Conservation (phyloP, 2,797 vertebrate species). For the Varecia variegata region DNA sequence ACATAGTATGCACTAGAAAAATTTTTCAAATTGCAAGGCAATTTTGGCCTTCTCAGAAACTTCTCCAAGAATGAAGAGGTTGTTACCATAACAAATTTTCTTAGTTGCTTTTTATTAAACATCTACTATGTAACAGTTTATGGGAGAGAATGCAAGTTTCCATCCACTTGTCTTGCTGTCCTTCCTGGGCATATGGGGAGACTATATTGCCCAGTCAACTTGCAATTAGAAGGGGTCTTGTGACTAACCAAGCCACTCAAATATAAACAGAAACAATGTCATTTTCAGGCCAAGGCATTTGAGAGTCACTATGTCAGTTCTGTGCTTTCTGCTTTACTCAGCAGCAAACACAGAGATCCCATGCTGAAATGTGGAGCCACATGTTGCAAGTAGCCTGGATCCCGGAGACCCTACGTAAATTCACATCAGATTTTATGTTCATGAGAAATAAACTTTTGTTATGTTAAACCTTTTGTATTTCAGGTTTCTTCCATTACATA, state of each 20-base stretch:
- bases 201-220: neutral
- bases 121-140: neutral
- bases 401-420: neutral
- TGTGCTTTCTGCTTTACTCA: neutral
- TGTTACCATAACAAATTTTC: neutral
- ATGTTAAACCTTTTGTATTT: neutral
- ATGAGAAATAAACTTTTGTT: neutral
- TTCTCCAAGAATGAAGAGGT: conserved; percentile 1
- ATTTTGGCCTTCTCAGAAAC: neutral
- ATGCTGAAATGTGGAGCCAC: neutral
- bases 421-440: neutral
- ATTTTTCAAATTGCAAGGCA: neutral
- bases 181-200: neutral
- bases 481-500: neutral
- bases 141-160: neutral
- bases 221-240: neutral
- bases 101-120: neutral
- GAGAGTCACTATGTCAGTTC: neutral
- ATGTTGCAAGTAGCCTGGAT: neutral
- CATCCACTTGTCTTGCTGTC: neutral
- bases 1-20: neutral
- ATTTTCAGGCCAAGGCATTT: neutral
- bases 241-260: neutral
- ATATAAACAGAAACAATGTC: neutral
- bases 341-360: neutral